Evolutionary conservation across 2,113 vertebrate species (phyloP), one percentile per base, ranked within the genome.

Genomic region (Bucco capensis): DNA sequence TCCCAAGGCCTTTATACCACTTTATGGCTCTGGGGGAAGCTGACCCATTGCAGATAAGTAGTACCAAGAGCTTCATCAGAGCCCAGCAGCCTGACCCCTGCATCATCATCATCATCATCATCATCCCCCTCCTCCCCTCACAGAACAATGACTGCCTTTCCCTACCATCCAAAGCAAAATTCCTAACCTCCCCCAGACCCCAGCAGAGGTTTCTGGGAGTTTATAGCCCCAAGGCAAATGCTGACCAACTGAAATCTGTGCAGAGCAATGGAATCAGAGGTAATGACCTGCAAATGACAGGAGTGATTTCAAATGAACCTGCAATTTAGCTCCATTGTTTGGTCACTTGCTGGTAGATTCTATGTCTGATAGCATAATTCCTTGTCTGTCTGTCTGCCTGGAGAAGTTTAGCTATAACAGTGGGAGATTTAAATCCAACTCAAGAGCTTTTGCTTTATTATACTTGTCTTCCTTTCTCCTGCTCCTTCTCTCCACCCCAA

Each of bases 41-140:
- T 33, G 35, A n/a, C 28, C 51, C 47, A 1, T 19, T 0, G 0
- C 3, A 62, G 72, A 31, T 33, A 73, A 83, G n/a, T 13, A 44
- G 5, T 38, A 71, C 28, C 64, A 66, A 38, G 30, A 44, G 30
- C 18, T 81, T 38, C 6, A 56, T 30, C 10, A 22, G 69, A 79
- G 56, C 35, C 60, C 62, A 40, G 40, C 18, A 74, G 33, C 64
- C 56, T 17, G 5, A 38, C 10, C 33, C 10, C 22, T 22, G 9
- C 53, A 37, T 27, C 19, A 10, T n/a, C n/a, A n/a, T n/a, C n/a
- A n/a, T n/a, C n/a, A n/a, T n/a, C n/a, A n/a, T n/a, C n/a, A n/a
- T n/a, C n/a, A n/a, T n/a, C n/a, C n/a, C 15, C 16, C 38, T n/a
- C 42, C 49, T 69, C 44, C 16, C 28, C 30, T 37, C 25, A 10